These are phyloP conservation scores for Hyppa rectilinea DNA, from an alignment of 2,888 invertebrate species.

Conservation along the genomic window DNA sequence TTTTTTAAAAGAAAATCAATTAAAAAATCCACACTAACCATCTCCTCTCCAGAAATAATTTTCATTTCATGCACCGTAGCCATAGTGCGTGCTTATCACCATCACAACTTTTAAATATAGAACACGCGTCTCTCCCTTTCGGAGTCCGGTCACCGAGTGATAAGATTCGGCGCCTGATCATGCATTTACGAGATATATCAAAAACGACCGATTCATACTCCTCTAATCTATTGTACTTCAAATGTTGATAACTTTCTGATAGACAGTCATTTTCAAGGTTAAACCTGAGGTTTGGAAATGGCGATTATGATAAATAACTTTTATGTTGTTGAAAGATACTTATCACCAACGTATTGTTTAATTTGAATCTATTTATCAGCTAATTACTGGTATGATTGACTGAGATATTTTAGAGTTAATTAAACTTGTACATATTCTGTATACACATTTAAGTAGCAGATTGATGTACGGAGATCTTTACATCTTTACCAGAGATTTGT, in stretches of 20 bases:
- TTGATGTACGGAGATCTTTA: no score
- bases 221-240: conserved; percentile 28
- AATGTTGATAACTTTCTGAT: conserved; percentile 35
- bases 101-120: conserved; percentile 21
- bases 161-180: conserved; percentile 48
- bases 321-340: background rate
- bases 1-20: background rate
- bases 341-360: background rate
- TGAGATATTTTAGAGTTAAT: no score
- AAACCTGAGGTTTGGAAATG: background rate
- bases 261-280: background rate
- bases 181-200: conserved; percentile 44
- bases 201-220: conserved; percentile 29
- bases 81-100: conserved; percentile 19
- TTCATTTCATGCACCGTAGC: conserved; percentile 43
- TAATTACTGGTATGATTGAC: background rate
- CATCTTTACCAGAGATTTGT: no score
- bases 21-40: conserved; percentile 33
- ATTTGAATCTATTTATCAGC: background rate
- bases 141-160: conserved; percentile 42
- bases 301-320: background rate
- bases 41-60: conserved; percentile 22
- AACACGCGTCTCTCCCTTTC: conserved; percentile 43
- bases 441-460: no score
- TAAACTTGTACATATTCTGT: no score